A percentile compares a stretch with the other conserved stretches of the same genome.
Conservation (phyloP, 2,797 vertebrate genomes). For the Florisuga fusca region DNA sequence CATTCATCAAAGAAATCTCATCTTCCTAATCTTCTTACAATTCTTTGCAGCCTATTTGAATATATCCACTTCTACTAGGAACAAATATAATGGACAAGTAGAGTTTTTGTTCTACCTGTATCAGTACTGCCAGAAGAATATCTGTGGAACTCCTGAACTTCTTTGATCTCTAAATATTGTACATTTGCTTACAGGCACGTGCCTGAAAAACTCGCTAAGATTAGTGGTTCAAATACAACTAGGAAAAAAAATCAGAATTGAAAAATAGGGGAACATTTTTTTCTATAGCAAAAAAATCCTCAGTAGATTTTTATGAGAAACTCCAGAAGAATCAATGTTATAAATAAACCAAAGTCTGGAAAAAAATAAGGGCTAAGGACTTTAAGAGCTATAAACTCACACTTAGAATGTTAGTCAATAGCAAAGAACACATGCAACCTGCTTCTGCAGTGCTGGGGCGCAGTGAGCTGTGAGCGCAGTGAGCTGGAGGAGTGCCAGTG, state of each 20-base stretch:
- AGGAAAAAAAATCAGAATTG: background rate
- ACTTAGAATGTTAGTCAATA: background rate
- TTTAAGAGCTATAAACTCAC: background rate
- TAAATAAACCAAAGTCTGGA: background rate
- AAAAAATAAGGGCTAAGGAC: background rate
- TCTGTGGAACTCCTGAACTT: background rate
- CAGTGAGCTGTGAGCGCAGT: background rate
- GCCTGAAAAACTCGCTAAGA: background rate
- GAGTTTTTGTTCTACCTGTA: background rate
- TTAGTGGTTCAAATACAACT: background rate
- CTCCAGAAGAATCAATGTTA: background rate
- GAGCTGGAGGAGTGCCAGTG: background rate
- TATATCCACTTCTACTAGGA: background rate
- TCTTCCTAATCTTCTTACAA: background rate
- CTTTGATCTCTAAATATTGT: background rate
- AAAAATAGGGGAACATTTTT: background rate
- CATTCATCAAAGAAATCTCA: conserved; percentile 41
- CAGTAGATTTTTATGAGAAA: background rate
- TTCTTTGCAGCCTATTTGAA: conserved; percentile 17
- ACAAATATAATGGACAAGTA: background rate
- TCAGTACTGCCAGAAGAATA: background rate
- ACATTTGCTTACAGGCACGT: background rate
- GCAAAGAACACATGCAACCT: background rate
- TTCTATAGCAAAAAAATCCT: background rate
- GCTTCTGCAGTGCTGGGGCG: background rate